phyloP scores from a whole-genome alignment of 2,888 invertebrate genomes.

The Penaeus monodon region DNA sequence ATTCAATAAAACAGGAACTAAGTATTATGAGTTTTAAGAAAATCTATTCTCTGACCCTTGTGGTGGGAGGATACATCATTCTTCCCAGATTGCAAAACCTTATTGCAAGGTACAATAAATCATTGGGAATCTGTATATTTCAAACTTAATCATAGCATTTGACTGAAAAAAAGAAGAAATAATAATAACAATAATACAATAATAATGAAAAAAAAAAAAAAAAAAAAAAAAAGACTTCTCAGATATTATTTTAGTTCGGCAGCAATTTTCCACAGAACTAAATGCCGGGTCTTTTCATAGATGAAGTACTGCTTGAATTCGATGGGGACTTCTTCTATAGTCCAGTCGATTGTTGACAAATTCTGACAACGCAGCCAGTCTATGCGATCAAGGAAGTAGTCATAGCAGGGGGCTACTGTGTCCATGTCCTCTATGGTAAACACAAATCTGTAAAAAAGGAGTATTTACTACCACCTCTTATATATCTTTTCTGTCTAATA shows the following conservation, averaged over 20 bases:
- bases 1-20: too few species aligned
- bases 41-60: too few species aligned
- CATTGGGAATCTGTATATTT: too few species aligned
- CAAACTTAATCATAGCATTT: too few species aligned
- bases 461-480: too few species aligned
- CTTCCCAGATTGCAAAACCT: too few species aligned
- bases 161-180: too few species aligned
- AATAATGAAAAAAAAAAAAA: neutral
- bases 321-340: slow-evolving; percentile 32
- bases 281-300: slow-evolving; percentile 83
- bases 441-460: slow-evolving; percentile 76
- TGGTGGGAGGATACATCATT: too few species aligned
- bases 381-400: slow-evolving; percentile 80
- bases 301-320: slow-evolving; percentile 83
- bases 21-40: too few species aligned
- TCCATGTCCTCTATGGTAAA: slow-evolving; percentile 86
- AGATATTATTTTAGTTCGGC: slow-evolving; percentile 35
- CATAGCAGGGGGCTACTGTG: slow-evolving; percentile 87
- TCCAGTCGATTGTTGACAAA: slow-evolving; percentile 42
- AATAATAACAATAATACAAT: neutral
- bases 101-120: too few species aligned
- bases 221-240: neutral
- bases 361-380: slow-evolving; percentile 67
- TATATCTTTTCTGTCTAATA: too few species aligned
- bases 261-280: slow-evolving; percentile 78